phyloP scores from a whole-genome alignment of 2,888 invertebrate species.

The Caenorhabditis zanzibari region DNA sequence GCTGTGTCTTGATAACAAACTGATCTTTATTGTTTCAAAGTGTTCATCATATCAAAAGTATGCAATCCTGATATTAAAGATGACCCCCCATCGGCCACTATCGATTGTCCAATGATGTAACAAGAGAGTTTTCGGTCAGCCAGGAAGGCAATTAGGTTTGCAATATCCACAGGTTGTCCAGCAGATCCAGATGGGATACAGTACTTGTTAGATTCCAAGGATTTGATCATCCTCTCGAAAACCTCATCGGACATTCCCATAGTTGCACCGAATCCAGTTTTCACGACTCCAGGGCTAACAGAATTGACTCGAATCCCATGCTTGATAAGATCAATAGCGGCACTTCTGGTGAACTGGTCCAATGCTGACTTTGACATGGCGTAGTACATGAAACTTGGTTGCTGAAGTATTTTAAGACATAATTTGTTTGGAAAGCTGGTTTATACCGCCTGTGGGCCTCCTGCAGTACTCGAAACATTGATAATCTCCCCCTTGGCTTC shows the following conservation, averaged over 20 bases:
- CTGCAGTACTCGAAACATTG: slow-evolving; percentile 6
- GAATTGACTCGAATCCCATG: slow-evolving; percentile 20
- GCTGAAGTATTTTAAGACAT: background rate
- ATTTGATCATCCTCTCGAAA: background rate
- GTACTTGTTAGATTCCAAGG: slow-evolving; percentile 14
- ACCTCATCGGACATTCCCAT: background rate
- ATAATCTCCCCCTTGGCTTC: slow-evolving; percentile 16
- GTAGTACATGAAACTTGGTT: slow-evolving; percentile 2
- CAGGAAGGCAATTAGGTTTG: slow-evolving; percentile 16
- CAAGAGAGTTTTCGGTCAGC: slow-evolving; percentile 42
- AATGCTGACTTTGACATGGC: slow-evolving; percentile 54
- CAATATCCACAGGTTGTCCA: slow-evolving; percentile 55
- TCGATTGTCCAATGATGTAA: background rate
- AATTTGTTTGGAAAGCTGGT: no score
- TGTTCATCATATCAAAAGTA: slow-evolving; percentile 2
- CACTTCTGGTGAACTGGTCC: slow-evolving; percentile 46
- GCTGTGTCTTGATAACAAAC: no score
- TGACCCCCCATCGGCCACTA: background rate
- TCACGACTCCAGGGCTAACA: slow-evolving; percentile 28
- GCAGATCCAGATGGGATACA: slow-evolving; percentile 43
- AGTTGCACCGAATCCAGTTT: background rate
- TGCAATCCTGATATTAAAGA: background rate
- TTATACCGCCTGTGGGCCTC: slow-evolving; percentile 1
- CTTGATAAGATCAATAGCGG: slow-evolving; percentile 37
- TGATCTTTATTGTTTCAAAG: no score